Base-by-base conservation (phyloP, 2,113 vertebrate species). In the Silurus asotus region DNA sequence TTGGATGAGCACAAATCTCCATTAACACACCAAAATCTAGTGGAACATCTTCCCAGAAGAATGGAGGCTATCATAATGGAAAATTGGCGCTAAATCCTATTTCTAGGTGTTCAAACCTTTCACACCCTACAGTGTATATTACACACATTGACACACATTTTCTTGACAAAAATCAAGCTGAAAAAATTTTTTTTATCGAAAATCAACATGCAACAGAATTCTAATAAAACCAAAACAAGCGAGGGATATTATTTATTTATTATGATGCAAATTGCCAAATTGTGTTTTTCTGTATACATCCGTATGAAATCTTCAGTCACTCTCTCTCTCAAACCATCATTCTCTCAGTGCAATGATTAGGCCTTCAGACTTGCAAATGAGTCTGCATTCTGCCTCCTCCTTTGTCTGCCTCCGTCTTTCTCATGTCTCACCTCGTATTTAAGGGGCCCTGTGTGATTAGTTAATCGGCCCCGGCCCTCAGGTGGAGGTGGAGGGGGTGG, bases 401-500 rank as follows among this genome's bases (percentile, higher is more conserved):
- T 93, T 92, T 93, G 92, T 94, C 93, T 94, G 87, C 86, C 90
- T 92, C 86, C 86, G 89, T 82, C 72, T 59, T 80, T 75, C 53
- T 83, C 91, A 74, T 13, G 14, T 81, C 90, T 92, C 89, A 90
- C 89, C 92, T 93, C 90, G 92, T 92, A 92, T 94, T 95, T 94
- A 61, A 95, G 92, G 93, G 93, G 78, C 77, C 91, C 91, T 93
- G 93, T 95, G 94, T 94, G 94, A 95, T 95, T 94, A 95, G 95
- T 95, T 96, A 94, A 95, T 95, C 92, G 90, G 90, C 92, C 95
- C 90, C 94, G 95, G 97, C 98, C 97, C 97, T 99, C 98, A 99
- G 98, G 98, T 99, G 97, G 97, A 72, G 77, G 78, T 85, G 55
- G 37, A 48, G 82, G 25, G 4, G 49, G 23, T 4, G 61, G 61